Base-by-base conservation (phyloP, 2,113 vertebrate genomes). In the Crotalus helleri region DNA sequence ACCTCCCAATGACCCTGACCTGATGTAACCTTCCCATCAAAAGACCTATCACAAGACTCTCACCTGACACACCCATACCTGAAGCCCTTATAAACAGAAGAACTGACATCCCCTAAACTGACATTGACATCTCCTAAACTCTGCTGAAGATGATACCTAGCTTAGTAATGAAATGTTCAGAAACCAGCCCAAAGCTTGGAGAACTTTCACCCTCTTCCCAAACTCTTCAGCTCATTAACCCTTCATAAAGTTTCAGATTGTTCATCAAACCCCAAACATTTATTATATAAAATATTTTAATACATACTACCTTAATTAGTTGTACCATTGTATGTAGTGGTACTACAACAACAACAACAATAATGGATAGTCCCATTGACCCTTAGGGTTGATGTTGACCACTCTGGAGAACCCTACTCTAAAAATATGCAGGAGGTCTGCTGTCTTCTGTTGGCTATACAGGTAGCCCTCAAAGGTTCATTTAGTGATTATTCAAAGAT, bases 371-470 rank as follows among this genome's bases (percentile, higher is more conserved):
- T 33, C n/a, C 64, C 64, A 33, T 74, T 33, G 64, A 74, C 5
- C 5, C 15, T 74, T 39, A 33, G 17, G 33, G 33, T 81, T 39
- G 33, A 81, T 39, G 21, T 3, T 39, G 33, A 21, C 69, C 33
- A 39, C 17, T 33, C 69, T 39, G 69, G 33, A 81, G 15, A 81
- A 39, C 13, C 33, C 17, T 15, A 5, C 9, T 4, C 59, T 51
- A 53, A 85, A 23, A 39, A 46, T 49, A 58, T 6, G 49, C n/a
- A 59, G 11, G 88, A 19, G 8, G 33, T 53, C 61, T 85, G 61
- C 92, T 92, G 89, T 69, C 44, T 51, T 64, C 64, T 94, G 90
- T 54, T 91, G 92, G 91, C 24, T n/a, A 33, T 9, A 51, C 49
- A 51, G 49, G 1, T 51, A 51, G 49, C 8, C 49, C 49, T 51